Conservation (phyloP, 1,140 invertebrate species). For the Patella vulgata region DNA sequence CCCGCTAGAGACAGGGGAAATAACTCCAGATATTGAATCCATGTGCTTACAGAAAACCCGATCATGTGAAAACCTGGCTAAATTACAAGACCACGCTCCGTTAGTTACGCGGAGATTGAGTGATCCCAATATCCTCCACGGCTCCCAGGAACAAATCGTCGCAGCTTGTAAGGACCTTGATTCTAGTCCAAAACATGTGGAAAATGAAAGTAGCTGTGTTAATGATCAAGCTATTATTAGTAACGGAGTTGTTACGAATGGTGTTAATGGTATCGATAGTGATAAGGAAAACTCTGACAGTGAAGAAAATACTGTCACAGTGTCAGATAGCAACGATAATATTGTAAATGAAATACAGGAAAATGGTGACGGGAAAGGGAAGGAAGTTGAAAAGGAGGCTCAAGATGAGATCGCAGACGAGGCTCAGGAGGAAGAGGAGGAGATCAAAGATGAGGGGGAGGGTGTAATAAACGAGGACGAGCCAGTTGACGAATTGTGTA, state of each 20-base stretch:
- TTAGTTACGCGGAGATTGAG: constrained; percentile 75
- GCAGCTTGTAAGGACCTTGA: constrained; percentile 16
- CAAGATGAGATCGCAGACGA: neutral
- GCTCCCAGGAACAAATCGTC: constrained; percentile 26
- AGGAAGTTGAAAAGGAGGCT: constrained; percentile 2
- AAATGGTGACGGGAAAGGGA: neutral
- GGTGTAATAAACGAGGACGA: constrained; percentile 4
- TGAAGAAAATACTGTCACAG: neutral
- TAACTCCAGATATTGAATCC: constrained; percentile 25
- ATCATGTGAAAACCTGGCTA: constrained; percentile 77
- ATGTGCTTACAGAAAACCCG: constrained; percentile 62
- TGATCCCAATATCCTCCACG: constrained; percentile 77
- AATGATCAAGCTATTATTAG: constrained; percentile 18
- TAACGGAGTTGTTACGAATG: constrained; percentile 12
- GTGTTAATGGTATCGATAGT: constrained; percentile 18
- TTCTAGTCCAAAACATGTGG: constrained; percentile 20
- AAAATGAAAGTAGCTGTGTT: constrained; percentile 14
- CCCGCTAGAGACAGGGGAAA: constrained; percentile 9
- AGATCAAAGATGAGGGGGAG: neutral
- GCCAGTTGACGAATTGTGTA: neutral
- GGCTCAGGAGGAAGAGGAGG: neutral
- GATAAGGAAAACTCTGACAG: neutral
- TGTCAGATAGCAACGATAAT: constrained; percentile 5
- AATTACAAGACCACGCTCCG: constrained; percentile 72
- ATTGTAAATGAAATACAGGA: neutral